Conservation (phyloP, 2,888 invertebrate genomes). For the Acleris laterana region DNA sequence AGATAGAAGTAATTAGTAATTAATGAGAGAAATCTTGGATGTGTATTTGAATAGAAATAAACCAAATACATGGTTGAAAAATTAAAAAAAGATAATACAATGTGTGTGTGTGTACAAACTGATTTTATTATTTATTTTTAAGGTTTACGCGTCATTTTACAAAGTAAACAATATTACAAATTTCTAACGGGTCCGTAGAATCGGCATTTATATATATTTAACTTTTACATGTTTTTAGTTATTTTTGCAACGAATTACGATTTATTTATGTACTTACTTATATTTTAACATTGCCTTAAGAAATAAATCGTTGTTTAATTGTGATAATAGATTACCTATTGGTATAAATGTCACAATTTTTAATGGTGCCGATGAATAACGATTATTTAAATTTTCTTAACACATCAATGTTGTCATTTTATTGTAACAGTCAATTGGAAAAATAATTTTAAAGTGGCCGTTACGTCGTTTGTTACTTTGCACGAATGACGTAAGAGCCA, state of each 20-base stretch:
- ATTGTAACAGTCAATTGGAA: constrained; percentile 1
- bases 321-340: constrained; percentile 49
- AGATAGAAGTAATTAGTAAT: constrained; percentile 24
- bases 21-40: neutral
- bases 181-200: constrained; percentile 51
- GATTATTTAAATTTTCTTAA: constrained; percentile 33
- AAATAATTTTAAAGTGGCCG: neutral
- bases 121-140: neutral
- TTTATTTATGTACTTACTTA: constrained; percentile 42
- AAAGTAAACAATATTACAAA: neutral
- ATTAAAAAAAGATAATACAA: neutral
- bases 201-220: constrained; percentile 65
- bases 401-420: constrained; percentile 13
- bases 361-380: neutral
- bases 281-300: constrained; percentile 50
- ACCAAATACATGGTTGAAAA: no score
- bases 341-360: constrained; percentile 13
- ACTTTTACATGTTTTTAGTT: constrained; percentile 45
- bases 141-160: neutral
- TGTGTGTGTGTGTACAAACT: neutral
- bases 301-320: constrained; percentile 49
- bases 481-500: neutral
- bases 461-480: neutral
- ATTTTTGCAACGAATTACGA: constrained; percentile 56
- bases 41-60: no score